A percentile compares a stretch with the other conserved stretches of the same genome.
phyloP scores from a whole-genome alignment of 1,140 invertebrate species.

The Drosophila pachea region DNA sequence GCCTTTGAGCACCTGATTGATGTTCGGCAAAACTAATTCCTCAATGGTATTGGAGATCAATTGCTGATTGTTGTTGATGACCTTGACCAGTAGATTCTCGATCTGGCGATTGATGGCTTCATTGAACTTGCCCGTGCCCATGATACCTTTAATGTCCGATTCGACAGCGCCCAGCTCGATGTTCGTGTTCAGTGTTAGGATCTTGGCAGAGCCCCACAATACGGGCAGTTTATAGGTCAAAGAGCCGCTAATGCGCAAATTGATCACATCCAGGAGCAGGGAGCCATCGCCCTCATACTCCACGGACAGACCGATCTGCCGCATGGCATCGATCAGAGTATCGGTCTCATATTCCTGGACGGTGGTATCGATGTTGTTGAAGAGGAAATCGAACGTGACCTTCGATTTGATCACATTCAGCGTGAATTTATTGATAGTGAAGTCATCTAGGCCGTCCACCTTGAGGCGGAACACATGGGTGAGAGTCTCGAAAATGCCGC shows the following conservation, averaged over 20 bases:
- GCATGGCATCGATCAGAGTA: constrained; percentile 69
- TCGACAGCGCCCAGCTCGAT: constrained; percentile 53
- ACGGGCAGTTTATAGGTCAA: constrained; percentile 72
- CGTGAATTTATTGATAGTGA: constrained; percentile 66
- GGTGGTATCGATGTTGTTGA: constrained; percentile 63
- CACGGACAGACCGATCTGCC: constrained; percentile 65
- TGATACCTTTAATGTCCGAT: constrained; percentile 68
- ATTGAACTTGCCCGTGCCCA: constrained; percentile 70
- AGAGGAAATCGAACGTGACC: constrained; percentile 66
- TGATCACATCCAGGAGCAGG: constrained; percentile 62
- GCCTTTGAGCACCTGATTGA: constrained; percentile 73
- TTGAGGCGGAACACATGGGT: constrained; percentile 67
- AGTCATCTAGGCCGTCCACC: constrained; percentile 68
- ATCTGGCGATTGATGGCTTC: constrained; percentile 60
- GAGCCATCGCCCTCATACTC: constrained; percentile 69
- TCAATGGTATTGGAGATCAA: constrained; percentile 66
- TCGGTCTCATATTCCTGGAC: constrained; percentile 68
- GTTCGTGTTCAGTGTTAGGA: constrained; percentile 64
- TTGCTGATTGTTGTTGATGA: constrained; percentile 61
- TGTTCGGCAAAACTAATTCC: constrained; percentile 57
- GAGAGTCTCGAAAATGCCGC: constrained; percentile 69
- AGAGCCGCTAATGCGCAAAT: constrained; percentile 62
- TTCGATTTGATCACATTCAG: constrained; percentile 66
- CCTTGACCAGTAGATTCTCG: constrained; percentile 59
- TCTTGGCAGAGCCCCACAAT: constrained; percentile 74